phyloP scores from a whole-genome alignment of 2,113 vertebrate species.

The Acinonyx jubatus region DNA sequence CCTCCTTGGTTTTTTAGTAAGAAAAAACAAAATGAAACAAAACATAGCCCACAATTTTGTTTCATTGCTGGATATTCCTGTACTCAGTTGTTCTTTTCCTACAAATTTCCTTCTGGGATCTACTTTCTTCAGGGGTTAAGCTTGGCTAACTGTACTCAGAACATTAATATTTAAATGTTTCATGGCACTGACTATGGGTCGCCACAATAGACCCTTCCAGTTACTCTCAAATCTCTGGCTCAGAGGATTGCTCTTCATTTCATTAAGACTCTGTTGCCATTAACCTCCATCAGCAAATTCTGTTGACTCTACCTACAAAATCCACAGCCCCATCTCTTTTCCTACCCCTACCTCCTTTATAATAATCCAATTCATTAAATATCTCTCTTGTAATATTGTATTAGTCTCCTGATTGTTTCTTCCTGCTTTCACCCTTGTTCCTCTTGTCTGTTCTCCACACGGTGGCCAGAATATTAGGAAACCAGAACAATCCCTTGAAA shows the following conservation, averaged over 20 bases:
- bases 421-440: background rate
- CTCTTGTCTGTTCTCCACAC: background rate
- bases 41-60: background rate
- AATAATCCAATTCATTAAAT: background rate
- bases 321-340: background rate
- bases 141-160: background rate
- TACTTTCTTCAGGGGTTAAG: background rate
- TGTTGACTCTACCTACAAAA: background rate
- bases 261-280: background rate
- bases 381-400: background rate
- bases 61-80: background rate
- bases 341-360: background rate
- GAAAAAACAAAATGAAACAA: background rate
- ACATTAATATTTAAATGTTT: background rate
- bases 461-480: background rate
- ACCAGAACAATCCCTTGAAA: background rate
- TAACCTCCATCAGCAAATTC: background rate
- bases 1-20: background rate
- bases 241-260: background rate
- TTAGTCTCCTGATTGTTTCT: background rate
- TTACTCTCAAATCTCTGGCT: background rate
- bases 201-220: background rate
- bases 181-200: background rate
- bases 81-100: background rate
- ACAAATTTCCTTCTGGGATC: background rate